phyloP scores from a whole-genome alignment of 2,888 invertebrate genomes.

The Micoletzkya japonica region DNA sequence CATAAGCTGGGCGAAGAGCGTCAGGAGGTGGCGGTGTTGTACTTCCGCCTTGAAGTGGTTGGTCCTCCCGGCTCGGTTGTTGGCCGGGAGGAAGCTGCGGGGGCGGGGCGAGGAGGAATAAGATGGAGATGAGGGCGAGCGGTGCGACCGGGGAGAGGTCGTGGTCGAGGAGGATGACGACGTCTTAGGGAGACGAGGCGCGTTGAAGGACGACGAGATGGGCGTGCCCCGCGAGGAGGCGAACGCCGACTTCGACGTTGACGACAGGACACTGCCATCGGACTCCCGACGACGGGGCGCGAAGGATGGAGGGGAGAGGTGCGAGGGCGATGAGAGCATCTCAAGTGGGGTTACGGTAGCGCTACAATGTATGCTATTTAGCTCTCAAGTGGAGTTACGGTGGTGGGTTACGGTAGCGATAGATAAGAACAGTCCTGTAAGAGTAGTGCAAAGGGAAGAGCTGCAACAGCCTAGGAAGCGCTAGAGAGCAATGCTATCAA shows the following conservation, averaged over 20 bases:
- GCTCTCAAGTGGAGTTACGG: no score
- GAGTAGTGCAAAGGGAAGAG: no score
- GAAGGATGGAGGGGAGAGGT: not conserved
- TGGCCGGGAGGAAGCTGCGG: not conserved
- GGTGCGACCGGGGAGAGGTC: not conserved
- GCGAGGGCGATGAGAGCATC: not conserved
- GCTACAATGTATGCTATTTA: no score
- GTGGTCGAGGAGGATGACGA: slow-evolving; percentile 1
- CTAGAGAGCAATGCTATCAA: no score
- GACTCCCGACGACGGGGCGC: not conserved
- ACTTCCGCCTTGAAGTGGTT: slow-evolving; percentile 8
- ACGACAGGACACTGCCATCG: no score
- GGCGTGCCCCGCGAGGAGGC: slow-evolving; percentile 5
- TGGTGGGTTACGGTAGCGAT: no score
- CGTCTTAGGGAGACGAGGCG: slow-evolving; percentile 6
- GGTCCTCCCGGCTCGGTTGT: not conserved
- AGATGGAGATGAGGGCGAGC: not conserved
- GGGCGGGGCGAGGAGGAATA: not conserved
- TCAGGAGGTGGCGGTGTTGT: slow-evolving; percentile 20
- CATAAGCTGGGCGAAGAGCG: slow-evolving; percentile 18
- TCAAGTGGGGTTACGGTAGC: not conserved
- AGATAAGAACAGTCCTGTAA: no score
- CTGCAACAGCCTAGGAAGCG: no score
- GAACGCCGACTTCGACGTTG: no score
- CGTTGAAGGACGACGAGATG: slow-evolving; percentile 7